Base-by-base conservation (phyloP, 92 coral and sea anemone genomes). In the Zoanthus sansibaricus region DNA sequence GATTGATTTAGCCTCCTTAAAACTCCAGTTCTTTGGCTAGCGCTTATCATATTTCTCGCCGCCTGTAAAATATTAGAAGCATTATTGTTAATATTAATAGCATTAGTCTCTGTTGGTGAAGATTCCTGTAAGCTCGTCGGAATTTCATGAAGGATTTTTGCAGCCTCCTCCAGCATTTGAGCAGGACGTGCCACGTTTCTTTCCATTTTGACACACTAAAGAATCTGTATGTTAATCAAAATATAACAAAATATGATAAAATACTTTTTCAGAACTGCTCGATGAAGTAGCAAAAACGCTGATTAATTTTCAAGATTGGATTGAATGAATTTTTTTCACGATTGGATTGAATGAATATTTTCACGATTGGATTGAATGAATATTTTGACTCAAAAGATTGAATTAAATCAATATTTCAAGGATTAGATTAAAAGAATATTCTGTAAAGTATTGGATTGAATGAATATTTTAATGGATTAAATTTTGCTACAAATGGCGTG, bases 161-260 rank as follows among this genome's bases (percentile, higher is more conserved):
- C 15, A 71, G 75, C 75, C 75, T 71, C 75, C 49, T 71, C 75
- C n/a, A 71, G 75, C 75, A 71, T 71, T 71, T 13, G 75, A 71
- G 48, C 48, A 48, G 75, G 48, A 71, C n/a, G 75, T n/a, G 15
- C 75, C 75, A 71, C 48, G 33, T 71, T 71, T 71, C 75, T 71
- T 71, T 71, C 75, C 75, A 71, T 71, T 71, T 33, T 71, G 75
- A 71, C 49, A 71, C 49, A 48, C 75, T 1, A 6, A 71, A 71
- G 71, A 17, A 66, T 25, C 9, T 18, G 71, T 66, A 66, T 25
- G 37, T 18, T 6, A 18, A 18, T 66, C 9, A 18, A 66, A 71
- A 71, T 71, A 71, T 71, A 37, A 68, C 73, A 68, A 71, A 37
- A 71, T 71, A 71, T 21, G 49, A 71, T 71, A 71, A 32, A 31